These are phyloP conservation scores for Clamator glandarius DNA, from an alignment of 2,797 vertebrate species.

Conservation along the genomic window DNA sequence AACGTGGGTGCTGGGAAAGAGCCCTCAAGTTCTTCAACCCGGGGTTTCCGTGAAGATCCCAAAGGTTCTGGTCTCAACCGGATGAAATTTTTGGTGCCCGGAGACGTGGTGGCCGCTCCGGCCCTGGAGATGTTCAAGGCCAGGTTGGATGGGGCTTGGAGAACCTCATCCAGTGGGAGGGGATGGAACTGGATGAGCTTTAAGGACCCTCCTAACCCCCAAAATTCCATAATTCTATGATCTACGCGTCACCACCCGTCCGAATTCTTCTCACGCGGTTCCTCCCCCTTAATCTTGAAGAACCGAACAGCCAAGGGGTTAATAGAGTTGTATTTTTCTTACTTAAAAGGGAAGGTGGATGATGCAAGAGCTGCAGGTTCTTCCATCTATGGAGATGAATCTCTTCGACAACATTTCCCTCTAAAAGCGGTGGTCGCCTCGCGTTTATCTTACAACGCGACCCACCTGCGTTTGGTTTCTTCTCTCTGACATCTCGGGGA, in stretches of 20 bases:
- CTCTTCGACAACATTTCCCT: neutral
- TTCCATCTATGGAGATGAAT: too few relatives aligned
- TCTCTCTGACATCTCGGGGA: neutral
- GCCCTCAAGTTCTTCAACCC: neutral
- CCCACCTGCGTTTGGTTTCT: fast-evolving
- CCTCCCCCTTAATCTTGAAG: neutral
- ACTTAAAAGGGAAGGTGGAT: neutral
- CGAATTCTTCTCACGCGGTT: neutral
- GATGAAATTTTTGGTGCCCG: neutral
- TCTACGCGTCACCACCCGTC: neutral
- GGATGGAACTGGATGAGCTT: too few relatives aligned
- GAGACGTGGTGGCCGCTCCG: too few relatives aligned
- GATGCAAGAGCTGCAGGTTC: too few relatives aligned
- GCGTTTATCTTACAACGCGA: neutral
- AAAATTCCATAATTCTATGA: too few relatives aligned
- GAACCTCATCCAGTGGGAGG: too few relatives aligned
- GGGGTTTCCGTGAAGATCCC: neutral
- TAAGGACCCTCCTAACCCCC: too few relatives aligned
- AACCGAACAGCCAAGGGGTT: neutral
- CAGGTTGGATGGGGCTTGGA: too few relatives aligned
- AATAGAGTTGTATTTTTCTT: neutral
- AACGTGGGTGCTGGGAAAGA: neutral
- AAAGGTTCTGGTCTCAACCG: fast-evolving
- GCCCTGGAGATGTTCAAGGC: too few relatives aligned
- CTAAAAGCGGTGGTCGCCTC: neutral